A percentile compares a stretch with the other conserved stretches of the same genome.
These are phyloP conservation scores for Diaphora mendica DNA, from an alignment of 2,888 invertebrate species.

Conservation along the genomic window DNA sequence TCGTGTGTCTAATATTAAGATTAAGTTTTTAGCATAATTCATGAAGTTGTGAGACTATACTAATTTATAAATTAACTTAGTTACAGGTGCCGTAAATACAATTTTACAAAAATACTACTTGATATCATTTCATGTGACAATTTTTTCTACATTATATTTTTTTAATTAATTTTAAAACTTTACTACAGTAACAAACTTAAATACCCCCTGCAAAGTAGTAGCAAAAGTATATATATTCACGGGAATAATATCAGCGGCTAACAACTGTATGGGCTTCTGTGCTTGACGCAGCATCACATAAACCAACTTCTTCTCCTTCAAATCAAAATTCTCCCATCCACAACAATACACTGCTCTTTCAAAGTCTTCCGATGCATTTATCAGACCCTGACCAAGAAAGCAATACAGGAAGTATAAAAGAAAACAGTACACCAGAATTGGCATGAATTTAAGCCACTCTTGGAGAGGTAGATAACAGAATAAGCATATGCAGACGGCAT, in stretches of 20 bases:
- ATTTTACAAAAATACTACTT: no score
- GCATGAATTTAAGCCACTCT: slow-evolving; percentile 68
- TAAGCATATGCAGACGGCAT: slow-evolving; percentile 70
- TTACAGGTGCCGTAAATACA: no score
- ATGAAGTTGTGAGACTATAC: no score
- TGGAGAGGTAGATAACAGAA: slow-evolving; percentile 69
- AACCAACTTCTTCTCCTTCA: slow-evolving; percentile 65
- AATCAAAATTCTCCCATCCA: slow-evolving; percentile 76
- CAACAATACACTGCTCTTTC: slow-evolving; percentile 73
- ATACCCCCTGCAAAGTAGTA: slow-evolving; percentile 70
- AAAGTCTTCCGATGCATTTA: slow-evolving; percentile 70
- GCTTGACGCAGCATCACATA: slow-evolving; percentile 69
- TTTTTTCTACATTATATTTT: background rate
- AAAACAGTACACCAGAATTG: slow-evolving; percentile 70
- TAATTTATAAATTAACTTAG: background rate
- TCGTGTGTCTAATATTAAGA: background rate
- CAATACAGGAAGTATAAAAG: slow-evolving; percentile 76
- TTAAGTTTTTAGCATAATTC: background rate
- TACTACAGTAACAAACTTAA: slow-evolving; percentile 75
- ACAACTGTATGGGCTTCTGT: slow-evolving; percentile 67
- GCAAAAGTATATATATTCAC: slow-evolving; percentile 79
- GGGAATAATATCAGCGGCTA: slow-evolving; percentile 77
- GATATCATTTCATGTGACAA: background rate
- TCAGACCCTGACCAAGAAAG: slow-evolving; percentile 71
- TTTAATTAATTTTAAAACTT: slow-evolving; percentile 58